A percentile compares a stretch with the other conserved stretches of the same genome.
Evolutionary conservation across 2,888 invertebrate species (phyloP).

Genomic region (Catocala nupta): DNA sequence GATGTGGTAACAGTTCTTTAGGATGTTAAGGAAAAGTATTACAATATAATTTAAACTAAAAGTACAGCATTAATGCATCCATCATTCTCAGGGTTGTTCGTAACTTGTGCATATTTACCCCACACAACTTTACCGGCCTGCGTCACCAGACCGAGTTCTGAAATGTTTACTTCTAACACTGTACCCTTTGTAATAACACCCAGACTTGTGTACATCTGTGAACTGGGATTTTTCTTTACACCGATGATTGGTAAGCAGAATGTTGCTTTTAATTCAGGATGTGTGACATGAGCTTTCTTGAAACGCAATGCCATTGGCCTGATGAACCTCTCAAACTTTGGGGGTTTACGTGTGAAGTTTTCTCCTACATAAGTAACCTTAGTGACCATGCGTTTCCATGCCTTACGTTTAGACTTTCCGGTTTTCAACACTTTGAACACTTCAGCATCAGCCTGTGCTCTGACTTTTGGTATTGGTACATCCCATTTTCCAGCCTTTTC

Average conservation of each 20-base stretch:
- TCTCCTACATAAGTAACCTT: conserved; percentile 99
- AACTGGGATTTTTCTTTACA: conserved; percentile 99
- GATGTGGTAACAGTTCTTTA: too few species aligned
- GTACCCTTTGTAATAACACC: conserved; percentile 99
- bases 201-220: conserved; percentile 97
- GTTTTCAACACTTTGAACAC: conserved; percentile 97
- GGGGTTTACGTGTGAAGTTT: conserved; percentile 99
- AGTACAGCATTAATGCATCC: conserved; percentile 99
- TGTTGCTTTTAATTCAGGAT: conserved; percentile 99
- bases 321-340: conserved; percentile 99
- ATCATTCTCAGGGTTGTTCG: conserved; percentile 99
- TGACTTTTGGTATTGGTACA: conserved; percentile 99
- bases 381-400: conserved; percentile 99
- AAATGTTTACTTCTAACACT: conserved; percentile 98
- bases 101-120: conserved; percentile 99
- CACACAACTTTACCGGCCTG: conserved; percentile 99
- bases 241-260: conserved; percentile 99
- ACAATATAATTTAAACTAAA: conserved; percentile 90
- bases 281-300: conserved; percentile 99
- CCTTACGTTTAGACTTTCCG: conserved; percentile 97
- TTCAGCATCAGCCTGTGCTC: conserved; percentile 98
- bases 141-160: conserved; percentile 99
- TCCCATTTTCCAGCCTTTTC: conserved; percentile 99
- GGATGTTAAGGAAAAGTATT: background rate
- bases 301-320: conserved; percentile 98